phyloP scores from a whole-genome alignment of 2,797 vertebrate genomes.

The Alca torda region DNA sequence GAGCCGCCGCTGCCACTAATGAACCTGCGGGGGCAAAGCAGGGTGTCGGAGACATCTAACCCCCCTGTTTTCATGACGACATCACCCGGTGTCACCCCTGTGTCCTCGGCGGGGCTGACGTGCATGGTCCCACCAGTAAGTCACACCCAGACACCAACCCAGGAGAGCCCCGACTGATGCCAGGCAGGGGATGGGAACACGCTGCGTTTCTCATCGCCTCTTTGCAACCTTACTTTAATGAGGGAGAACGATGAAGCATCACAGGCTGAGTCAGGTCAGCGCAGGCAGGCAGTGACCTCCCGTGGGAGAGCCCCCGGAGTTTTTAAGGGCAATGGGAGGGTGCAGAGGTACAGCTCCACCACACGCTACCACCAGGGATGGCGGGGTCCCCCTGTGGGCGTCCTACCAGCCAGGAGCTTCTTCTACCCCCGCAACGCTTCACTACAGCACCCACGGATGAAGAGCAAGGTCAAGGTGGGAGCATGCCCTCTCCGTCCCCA shows the following conservation, averaged over 20 bases:
- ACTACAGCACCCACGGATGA: background rate
- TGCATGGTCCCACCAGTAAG: rapidly evolving
- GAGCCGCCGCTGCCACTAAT: rapidly evolving
- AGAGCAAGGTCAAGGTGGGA: background rate
- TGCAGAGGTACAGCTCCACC: background rate
- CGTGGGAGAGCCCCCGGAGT: background rate
- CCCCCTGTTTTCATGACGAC: rapidly evolving
- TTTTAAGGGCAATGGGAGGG: background rate
- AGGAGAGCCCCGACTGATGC: rapidly evolving
- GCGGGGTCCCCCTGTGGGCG: background rate
- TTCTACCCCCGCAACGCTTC: background rate
- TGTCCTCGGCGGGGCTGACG: rapidly evolving
- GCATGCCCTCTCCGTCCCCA: background rate
- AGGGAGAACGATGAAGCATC: background rate
- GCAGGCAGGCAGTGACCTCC: rapidly evolving
- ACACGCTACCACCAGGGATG: background rate
- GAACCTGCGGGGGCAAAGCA: background rate
- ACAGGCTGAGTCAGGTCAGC: background rate
- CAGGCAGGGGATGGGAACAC: rapidly evolving
- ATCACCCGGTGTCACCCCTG: rapidly evolving
- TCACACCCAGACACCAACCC: background rate
- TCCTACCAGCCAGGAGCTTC: background rate
- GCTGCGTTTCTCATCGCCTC: rapidly evolving
- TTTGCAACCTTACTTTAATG: background rate
- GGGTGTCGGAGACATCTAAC: background rate